A percentile compares a stretch with the other conserved stretches of the same genome.
Evolutionary conservation across 2,797 vertebrate genomes (phyloP).

Genomic region (Craterocephalus amniculus): DNA sequence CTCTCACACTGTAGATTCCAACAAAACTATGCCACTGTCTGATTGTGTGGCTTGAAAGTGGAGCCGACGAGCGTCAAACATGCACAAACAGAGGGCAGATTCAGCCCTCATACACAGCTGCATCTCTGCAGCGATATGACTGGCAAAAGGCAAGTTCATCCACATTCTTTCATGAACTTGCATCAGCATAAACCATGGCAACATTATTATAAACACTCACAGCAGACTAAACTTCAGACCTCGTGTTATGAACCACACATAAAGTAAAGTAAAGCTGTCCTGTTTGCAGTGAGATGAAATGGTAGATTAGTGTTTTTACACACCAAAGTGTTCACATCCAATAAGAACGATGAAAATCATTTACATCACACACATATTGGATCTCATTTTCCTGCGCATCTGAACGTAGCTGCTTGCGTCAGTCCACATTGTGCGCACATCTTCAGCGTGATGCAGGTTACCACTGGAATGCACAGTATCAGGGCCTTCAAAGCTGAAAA

Average conservation of each 20-base stretch:
- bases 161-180: conserved; percentile 63
- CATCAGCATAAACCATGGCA: conserved; percentile 67
- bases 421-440: conserved; percentile 55
- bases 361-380: conserved; percentile 6
- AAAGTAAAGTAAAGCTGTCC: background rate
- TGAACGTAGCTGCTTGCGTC: conserved; percentile 50
- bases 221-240: conserved; percentile 29
- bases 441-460: conserved; percentile 64
- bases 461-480: conserved; percentile 62
- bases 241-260: background rate
- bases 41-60: conserved; percentile 25
- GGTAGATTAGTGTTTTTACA: background rate
- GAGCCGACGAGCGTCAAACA: conserved; percentile 30
- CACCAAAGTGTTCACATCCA: background rate
- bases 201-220: conserved; percentile 67
- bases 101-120: conserved; percentile 48
- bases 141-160: conserved; percentile 64
- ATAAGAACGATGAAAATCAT: background rate
- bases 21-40: background rate
- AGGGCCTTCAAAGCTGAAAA: conserved; percentile 60
- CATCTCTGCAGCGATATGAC: conserved; percentile 56
- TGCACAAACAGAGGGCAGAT: conserved; percentile 45
- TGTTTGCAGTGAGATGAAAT: conserved; percentile 1
- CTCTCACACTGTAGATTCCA: conserved; percentile 5
- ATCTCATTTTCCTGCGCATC: conserved; percentile 18